Base-by-base conservation (phyloP, 2,888 invertebrate genomes). In the Apodemia mormo region DNA sequence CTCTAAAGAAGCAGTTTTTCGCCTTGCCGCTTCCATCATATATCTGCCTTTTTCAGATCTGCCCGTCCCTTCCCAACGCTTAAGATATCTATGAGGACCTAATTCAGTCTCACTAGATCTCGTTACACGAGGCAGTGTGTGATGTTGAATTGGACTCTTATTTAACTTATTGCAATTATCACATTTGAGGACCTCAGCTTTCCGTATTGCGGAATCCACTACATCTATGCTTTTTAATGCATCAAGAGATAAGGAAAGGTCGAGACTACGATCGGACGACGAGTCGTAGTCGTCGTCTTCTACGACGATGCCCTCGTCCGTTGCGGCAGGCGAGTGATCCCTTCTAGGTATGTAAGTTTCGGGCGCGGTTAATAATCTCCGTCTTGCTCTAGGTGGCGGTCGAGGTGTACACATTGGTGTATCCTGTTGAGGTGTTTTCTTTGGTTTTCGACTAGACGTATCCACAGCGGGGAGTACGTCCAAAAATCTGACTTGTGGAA, bases 401-500 rank as follows among this genome's bases (percentile, higher is more conserved):
- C 88, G 82, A 72, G 92, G 92, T 65, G 90, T 87, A 75, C 89
- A 87, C 8, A 81, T 77, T 49, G 87, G 86, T 33, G 88, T 88
- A 74, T 82, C 92, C 79, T 79, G 88, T 77, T 76, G 89, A 79
- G 73, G 82, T 75, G 78, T 89, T 83, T 79, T 94, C 87, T 81
- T 94, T 85, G 86, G 85, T 84, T 85, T 83, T 75, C 83, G 86
- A 52, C 86, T 85, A 68, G 89, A 85, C 64, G 92, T 90, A 66
- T 94, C 94, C 68, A 95, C 94, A 67, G 95, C 94, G 74, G 95
- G 94, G 70, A 96, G 82, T 75, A 96, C 96, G 83, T 96, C 96
- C 80, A 96, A 86, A 82, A 96, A 96, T 81, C 96, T 95, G 71
- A 96, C 94, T 75, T 95, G 95, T 67, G 96, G 95, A 75, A 96